These are phyloP conservation scores for Tinea trinotella DNA, from an alignment of 2,888 invertebrate genomes.

Conservation along the genomic window DNA sequence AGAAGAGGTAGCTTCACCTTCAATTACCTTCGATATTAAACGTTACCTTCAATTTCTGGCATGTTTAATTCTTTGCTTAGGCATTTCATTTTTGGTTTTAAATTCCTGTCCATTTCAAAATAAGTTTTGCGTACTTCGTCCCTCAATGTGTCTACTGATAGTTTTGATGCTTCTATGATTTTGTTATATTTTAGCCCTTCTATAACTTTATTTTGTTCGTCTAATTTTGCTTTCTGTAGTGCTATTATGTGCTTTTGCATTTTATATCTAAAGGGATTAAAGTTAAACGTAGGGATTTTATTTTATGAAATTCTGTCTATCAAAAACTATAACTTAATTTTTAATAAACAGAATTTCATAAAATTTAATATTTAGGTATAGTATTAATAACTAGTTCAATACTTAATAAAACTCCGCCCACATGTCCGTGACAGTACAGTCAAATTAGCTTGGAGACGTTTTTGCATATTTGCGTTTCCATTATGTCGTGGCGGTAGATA, in stretches of 20 bases:
- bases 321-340: too few relatives aligned
- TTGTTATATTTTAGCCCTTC: slow-evolving; percentile 80
- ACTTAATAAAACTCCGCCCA: too few relatives aligned
- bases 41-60: slow-evolving; percentile 53
- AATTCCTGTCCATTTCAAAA: slow-evolving; percentile 67
- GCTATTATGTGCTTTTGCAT: slow-evolving; percentile 82
- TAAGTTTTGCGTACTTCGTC: slow-evolving; percentile 72
- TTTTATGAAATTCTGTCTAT: too few relatives aligned
- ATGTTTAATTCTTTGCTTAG: slow-evolving; percentile 60
- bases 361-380: too few relatives aligned
- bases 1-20: too few relatives aligned
- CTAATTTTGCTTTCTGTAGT: slow-evolving; percentile 78
- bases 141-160: slow-evolving; percentile 69
- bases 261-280: slow-evolving; percentile 76
- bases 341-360: too few relatives aligned
- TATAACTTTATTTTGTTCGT: slow-evolving; percentile 80
- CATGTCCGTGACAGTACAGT: too few relatives aligned
- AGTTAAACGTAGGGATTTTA: too few relatives aligned
- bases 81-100: slow-evolving; percentile 70
- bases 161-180: slow-evolving; percentile 75
- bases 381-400: too few relatives aligned
- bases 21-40: slow-evolving; percentile 15
- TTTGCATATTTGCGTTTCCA: too few relatives aligned
- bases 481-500: too few relatives aligned
- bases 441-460: too few relatives aligned